Evolutionary conservation across 1,140 invertebrate species (phyloP), one percentile per base, ranked within the genome.

Genomic region (Bombus affinis): DNA sequence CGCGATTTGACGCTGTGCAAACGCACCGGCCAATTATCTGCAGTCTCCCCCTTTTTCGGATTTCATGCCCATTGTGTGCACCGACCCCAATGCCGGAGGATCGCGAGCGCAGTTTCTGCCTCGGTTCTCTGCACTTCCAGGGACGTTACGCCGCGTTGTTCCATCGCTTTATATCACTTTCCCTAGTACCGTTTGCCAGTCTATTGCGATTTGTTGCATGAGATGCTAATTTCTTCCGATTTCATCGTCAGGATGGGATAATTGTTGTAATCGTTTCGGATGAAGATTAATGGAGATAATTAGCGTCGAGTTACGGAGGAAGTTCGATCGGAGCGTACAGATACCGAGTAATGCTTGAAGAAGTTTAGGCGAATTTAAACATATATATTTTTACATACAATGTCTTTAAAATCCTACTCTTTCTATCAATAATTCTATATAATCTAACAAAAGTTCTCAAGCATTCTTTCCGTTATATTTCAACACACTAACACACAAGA

Each of bases 1-100:
- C 90, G 88, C 88, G 88, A 92, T 93, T 92, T 93, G 91, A 92
- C 89, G 88, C 87, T 91, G 71, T 84, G 92, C 92, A 92, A 93
- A 93, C 90, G 86, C 88, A 85, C 91, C 81, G 74, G 80, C 90
- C 91, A 92, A 93, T 93, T 93, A 93, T 93, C 87, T 70, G 86
- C 88, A 92, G 90, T 84, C 86, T 87, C 89, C 89, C 86, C 86
- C 88, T 88, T 89, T 91, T 92, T 90, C 85, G 73, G 83, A 86
- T 88, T 88, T 89, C 88, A 88, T 87, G 90, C 86, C 90, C 85
- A 91, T 91, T 91, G 89, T 91, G 62, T 68, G 66, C 44, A 37
- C 66, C 89, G 57, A 90, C 83, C 89, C 86, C 82, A 59, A 35
- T 68, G 74, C 66, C 77, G 53, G 81, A 86, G 88, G 74, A 90